Base-by-base conservation (phyloP, 2,797 vertebrate species). In the Epinephelus coioides region DNA sequence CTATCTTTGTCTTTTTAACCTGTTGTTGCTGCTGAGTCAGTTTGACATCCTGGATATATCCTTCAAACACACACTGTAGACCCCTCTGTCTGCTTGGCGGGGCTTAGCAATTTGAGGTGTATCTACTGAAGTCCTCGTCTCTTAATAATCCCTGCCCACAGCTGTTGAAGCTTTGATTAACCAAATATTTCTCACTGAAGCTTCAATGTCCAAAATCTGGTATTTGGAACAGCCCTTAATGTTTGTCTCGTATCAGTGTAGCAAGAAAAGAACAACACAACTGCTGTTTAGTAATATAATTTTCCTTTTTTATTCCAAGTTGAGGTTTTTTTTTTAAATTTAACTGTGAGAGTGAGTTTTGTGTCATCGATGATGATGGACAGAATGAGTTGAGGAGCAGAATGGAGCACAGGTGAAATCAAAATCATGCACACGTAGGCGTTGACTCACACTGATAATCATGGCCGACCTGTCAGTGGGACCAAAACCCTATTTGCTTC, bases 251-350 rank as follows among this genome's bases (percentile, higher is more conserved):
- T 15, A 10, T 13, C 8, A 34, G 34, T 34, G 34, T 34, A 34
- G 34, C 34, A 10, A 55, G 13, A 43, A 43, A 43, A 43, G 19
- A 69, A 87, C 89, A 86, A 81, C 68, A 90, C 85, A 65, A 74
- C 75, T 17, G 10, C 53, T 59, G 74, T 81, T 86, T 92, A 87
- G 79, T 93, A 90, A 92, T 90, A 88, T 83, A 88, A 68, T 90
- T 90, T 91, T 88, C 76, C 86, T 90, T 93, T 93, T 95, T 94
- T 92, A 93, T 93, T 94, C 86, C 91, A 93, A 93, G 87, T 87
- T 86, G 69, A 83, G 66, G 18, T 86, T 86, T 43, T 30, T 40
- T 40, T 43, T 88, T 86, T 68, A 64, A 78, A 57, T 83, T 44
- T 34, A 55, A 85, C 55, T 50, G 71, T 85, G 46, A 78, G 69